Evolutionary conservation across 2,888 invertebrate species (phyloP), one percentile per base, ranked within the genome.

Genomic region (Smittia aterrima): DNA sequence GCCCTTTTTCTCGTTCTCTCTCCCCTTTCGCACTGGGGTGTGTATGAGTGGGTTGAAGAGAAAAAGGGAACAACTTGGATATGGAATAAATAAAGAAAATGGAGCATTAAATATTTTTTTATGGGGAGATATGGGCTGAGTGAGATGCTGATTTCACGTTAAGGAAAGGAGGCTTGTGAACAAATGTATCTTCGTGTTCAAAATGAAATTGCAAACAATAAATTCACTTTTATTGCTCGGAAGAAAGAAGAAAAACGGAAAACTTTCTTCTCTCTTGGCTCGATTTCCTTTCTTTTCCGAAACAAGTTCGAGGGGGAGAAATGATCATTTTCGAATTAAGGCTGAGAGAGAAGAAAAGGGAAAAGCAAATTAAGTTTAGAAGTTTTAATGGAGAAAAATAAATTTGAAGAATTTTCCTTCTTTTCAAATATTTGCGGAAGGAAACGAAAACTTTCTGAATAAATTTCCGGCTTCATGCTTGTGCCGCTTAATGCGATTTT

Each of bases 131-230:
- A 47, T 4, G 16, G 13, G 47, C 16, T n/a, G n/a, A 47, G 3
- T 3, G 13, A 47, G 47, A n/a, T 47, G 47, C 13, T 13, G 47
- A 47, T 47, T 7, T n/a, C 16, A n/a, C n/a, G 16, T n/a, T 47
- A 58, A 58, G 20, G 20, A 58, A 22, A 22, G 13, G 24, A 7
- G 58, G 58, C 58, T 13, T n/a, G 38, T 16, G 27, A 66, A 11
- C 24, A 68, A 71, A 71, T 71, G 54, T 71, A 32, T 53, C 41
- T n/a, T 68, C 41, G 47, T 53, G 27, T 54, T 54, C 54, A 71
- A 54, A 71, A 27, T 53, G 41, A 71, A 71, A 71, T 71, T 71
- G 70, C 70, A 71, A 71, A 71, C 25, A 71, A 71, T 71, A 71
- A 71, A 71, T 71, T 71, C 47, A 13, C 47, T 71, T 71, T 71